A percentile compares a stretch with the other conserved stretches of the same genome.
Conservation (phyloP, 1,140 invertebrate species). For the Diorhabda carinulata region DNA sequence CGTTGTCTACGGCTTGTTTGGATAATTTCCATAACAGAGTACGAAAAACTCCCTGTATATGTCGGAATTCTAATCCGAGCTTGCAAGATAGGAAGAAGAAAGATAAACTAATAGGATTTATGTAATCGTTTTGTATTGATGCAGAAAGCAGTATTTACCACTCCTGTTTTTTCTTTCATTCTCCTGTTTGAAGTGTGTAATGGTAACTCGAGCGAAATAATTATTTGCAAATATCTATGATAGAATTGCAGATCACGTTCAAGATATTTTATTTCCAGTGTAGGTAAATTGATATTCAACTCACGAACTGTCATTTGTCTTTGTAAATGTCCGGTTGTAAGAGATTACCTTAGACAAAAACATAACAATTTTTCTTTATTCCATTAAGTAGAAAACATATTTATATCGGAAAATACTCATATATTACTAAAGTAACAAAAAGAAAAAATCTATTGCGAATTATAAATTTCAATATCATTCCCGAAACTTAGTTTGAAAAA, state of each 20-base stretch:
- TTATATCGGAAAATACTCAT: no score
- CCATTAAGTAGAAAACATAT: no score
- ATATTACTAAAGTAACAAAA: no score
- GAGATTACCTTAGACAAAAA: slow-evolving; percentile 8
- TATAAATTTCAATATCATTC: no score
- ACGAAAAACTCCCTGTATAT: no score
- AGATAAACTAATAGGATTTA: background rate
- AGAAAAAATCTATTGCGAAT: no score
- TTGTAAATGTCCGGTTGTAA: slow-evolving; percentile 18
- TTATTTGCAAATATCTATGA: slow-evolving; percentile 16
- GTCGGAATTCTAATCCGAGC: no score
- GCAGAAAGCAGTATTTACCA: background rate
- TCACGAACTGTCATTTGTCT: slow-evolving; percentile 18
- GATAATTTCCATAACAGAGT: no score
- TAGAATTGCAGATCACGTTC: slow-evolving; percentile 6
- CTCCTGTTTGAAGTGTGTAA: slow-evolving; percentile 6
- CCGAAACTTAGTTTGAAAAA: no score
- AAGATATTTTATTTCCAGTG: slow-evolving; percentile 18
- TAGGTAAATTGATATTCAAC: slow-evolving; percentile 14
- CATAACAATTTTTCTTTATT: no score
- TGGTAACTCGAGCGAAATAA: slow-evolving; percentile 14
- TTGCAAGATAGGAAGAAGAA: background rate
- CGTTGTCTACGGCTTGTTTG: no score
- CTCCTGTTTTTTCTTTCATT: background rate
- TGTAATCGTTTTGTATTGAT: background rate